Percentiles rank a stretch among this genome's conserved stretches.
Conservation (phyloP, 2,888 invertebrate species). For the Seira ritae region DNA sequence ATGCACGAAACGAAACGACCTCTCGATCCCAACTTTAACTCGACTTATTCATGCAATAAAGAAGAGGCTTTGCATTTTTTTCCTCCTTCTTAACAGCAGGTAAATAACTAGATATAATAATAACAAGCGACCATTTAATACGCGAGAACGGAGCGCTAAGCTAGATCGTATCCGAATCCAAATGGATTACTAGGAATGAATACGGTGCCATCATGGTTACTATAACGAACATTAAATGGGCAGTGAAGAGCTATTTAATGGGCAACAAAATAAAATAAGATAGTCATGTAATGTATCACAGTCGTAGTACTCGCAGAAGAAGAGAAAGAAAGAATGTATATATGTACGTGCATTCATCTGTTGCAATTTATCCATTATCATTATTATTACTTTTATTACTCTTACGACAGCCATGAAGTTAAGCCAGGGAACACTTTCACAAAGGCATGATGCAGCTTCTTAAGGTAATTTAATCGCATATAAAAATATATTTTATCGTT, state of each 20-base stretch:
- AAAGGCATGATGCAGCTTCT: no score
- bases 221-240: conserved; percentile 59
- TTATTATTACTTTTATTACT: conserved; percentile 58
- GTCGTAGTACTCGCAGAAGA: conserved; percentile 37
- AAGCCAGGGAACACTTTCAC: conserved; percentile 12
- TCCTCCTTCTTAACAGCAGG: not conserved
- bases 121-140: conserved; percentile 51
- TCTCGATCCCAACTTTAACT: not conserved
- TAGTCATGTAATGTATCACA: no score
- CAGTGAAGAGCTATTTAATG: conserved; percentile 58
- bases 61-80: conserved; percentile 15
- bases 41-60: not conserved
- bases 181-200: conserved; percentile 21
- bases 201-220: conserved; percentile 33
- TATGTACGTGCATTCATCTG: conserved; percentile 39
- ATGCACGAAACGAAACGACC: conserved; percentile 11
- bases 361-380: conserved; percentile 59
- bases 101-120: conserved; percentile 46
- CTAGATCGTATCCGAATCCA: no score
- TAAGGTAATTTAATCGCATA: no score
- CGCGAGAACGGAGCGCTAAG: conserved; percentile 56
- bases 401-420: conserved; percentile 42
- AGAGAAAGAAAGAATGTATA: conserved; percentile 25
- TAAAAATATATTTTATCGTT: no score
- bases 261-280: conserved; percentile 24